Percentiles rank a stretch among this genome's conserved stretches.
Conservation (phyloP, 1,140 invertebrate genomes). For the Cardiocondyla obscurior region DNA sequence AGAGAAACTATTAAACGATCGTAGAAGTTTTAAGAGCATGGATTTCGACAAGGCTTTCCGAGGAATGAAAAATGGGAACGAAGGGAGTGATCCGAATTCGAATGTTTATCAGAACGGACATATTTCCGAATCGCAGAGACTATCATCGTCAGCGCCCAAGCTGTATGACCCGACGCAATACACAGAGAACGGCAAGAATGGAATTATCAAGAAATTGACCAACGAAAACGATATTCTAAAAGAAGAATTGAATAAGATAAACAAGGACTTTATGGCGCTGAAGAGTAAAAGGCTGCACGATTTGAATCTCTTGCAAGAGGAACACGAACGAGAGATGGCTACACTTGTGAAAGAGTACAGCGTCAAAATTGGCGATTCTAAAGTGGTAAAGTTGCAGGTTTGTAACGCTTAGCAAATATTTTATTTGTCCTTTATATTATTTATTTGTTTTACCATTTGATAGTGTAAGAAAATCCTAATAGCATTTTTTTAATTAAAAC, state of each 20-base stretch:
- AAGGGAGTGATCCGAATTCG: conserved; percentile 81
- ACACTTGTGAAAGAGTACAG: conserved; percentile 81
- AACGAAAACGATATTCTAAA: conserved; percentile 86
- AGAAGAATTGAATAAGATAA: conserved; percentile 86
- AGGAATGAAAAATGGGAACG: conserved; percentile 74
- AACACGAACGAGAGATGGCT: conserved; percentile 90
- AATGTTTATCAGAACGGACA: conserved; percentile 82
- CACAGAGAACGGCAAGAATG: conserved; percentile 83
- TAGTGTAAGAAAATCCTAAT: neutral
- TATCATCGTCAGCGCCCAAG: conserved; percentile 78
- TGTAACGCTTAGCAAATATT: conserved; percentile 62
- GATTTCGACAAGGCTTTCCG: conserved; percentile 74
- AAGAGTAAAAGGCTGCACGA: conserved; percentile 91
- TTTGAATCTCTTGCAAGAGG: conserved; percentile 90
- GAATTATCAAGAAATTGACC: conserved; percentile 81
- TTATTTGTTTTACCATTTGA: neutral
- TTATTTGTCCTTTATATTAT: neutral
- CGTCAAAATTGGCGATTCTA: conserved; percentile 80
- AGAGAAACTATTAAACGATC: conserved; percentile 85
- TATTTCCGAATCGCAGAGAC: conserved; percentile 82
- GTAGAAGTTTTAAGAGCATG: conserved; percentile 65
- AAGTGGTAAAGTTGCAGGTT: conserved; percentile 82
- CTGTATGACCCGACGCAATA: conserved; percentile 82
- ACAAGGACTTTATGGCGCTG: conserved; percentile 87
- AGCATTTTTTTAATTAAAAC: neutral